Percentiles rank a stretch among this genome's conserved stretches.
phyloP scores from a whole-genome alignment of 2,113 vertebrate species.

The Chiloscyllium plagiosum region DNA sequence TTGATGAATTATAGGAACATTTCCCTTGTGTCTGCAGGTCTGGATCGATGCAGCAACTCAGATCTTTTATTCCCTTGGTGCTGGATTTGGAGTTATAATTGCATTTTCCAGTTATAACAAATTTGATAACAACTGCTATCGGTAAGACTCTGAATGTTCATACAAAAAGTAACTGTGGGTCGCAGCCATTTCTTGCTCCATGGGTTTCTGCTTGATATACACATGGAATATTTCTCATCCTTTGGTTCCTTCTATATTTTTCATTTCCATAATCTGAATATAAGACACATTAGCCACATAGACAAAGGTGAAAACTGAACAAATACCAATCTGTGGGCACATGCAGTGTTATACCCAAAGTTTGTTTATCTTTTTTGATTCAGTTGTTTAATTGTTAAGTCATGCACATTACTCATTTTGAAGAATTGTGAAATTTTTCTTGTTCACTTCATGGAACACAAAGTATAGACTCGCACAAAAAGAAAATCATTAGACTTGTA shows the following conservation, averaged over 20 bases:
- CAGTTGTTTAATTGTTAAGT: not conserved
- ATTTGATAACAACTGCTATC: conserved; percentile 98
- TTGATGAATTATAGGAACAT: not conserved
- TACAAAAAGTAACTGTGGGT: not conserved
- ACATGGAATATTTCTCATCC: not conserved
- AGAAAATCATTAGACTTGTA: not conserved
- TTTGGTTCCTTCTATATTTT: not conserved
- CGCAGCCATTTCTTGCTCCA: not conserved
- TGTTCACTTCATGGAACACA: not conserved
- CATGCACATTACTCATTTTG: not conserved
- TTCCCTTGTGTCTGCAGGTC: conserved; percentile 61
- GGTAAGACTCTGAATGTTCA: conserved; percentile 58
- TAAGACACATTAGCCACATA: not conserved
- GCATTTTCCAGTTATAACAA: conserved; percentile 98
- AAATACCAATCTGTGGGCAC: not conserved
- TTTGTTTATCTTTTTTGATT: not conserved
- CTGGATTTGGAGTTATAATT: conserved; percentile 93
- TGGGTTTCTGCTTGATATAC: not conserved
- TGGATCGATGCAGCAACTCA: conserved; percentile 98
- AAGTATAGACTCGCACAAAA: not conserved
- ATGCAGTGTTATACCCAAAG: not conserved
- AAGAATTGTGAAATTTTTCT: not conserved
- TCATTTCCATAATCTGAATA: not conserved
- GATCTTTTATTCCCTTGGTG: conserved; percentile 96
- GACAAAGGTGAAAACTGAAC: not conserved